phyloP scores from a whole-genome alignment of 2,113 vertebrate genomes.

The Muntiacus muntjak region DNA sequence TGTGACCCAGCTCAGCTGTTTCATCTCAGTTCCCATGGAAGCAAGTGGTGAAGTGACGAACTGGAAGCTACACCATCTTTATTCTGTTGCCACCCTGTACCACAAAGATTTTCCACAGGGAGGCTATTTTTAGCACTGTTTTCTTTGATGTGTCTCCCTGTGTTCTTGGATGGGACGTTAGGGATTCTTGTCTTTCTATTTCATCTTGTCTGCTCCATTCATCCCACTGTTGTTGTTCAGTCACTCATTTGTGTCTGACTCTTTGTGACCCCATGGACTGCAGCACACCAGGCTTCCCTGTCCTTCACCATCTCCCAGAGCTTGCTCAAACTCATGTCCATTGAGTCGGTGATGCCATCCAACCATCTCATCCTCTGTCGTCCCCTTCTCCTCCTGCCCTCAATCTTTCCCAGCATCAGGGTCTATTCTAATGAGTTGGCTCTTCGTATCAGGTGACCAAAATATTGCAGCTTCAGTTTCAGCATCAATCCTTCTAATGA shows the following conservation, averaged over 20 bases:
- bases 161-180: slow-evolving; percentile 85
- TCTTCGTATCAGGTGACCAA: neutral
- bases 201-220: slow-evolving; percentile 85
- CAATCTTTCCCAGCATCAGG: neutral
- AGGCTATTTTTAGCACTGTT: slow-evolving; percentile 87
- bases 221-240: neutral
- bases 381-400: neutral
- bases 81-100: slow-evolving; percentile 85
- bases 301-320: neutral
- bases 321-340: neutral
- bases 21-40: slow-evolving; percentile 90
- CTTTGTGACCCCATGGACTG: neutral
- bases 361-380: neutral
- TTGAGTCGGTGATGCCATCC: neutral
- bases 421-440: neutral
- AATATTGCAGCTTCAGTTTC: neutral
- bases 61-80: slow-evolving; percentile 84
- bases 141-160: slow-evolving; percentile 87
- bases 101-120: slow-evolving; percentile 85
- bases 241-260: fast-evolving
- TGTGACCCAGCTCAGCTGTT: slow-evolving; percentile 61
- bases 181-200: slow-evolving; percentile 88
- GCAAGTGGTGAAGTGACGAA: slow-evolving; percentile 83
- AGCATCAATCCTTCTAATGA: neutral
- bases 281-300: neutral